Conservation (phyloP, 2,113 vertebrate species). For the Melanerpes formicivorus region DNA sequence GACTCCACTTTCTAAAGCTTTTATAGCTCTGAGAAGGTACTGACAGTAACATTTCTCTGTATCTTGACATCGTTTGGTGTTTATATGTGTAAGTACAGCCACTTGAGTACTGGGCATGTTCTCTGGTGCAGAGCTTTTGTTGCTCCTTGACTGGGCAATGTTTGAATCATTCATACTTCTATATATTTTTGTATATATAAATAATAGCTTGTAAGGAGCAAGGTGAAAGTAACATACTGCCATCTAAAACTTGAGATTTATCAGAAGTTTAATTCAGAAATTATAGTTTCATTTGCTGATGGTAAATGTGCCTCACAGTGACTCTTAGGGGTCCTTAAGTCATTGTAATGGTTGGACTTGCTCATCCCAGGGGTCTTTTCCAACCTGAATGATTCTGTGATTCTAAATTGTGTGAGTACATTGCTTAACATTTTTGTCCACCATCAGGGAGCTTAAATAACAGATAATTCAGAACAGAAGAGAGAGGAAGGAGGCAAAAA, state of each 20-base stretch:
- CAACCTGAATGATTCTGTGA: no score
- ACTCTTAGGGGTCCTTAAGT: neutral
- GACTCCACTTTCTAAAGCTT: neutral
- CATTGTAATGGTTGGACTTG: neutral
- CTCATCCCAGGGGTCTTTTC: no score
- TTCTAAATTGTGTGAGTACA: fast-evolving
- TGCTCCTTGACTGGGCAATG: neutral
- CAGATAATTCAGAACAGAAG: neutral
- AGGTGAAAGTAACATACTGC: neutral
- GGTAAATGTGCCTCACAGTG: neutral
- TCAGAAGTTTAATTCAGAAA: neutral
- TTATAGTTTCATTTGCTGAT: neutral
- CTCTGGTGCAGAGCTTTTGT: neutral
- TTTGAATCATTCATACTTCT: neutral
- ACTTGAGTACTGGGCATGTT: neutral
- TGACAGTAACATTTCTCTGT: neutral
- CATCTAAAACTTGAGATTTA: neutral
- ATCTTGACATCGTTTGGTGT: neutral
- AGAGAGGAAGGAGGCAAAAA: neutral
- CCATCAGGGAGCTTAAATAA: neutral
- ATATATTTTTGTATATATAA: neutral
- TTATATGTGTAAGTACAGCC: neutral
- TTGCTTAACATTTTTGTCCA: neutral
- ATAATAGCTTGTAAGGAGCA: neutral
- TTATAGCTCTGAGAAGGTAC: fast-evolving